Evolutionary conservation across 1,140 invertebrate genomes (phyloP).

Genomic region (Globodera rostochiensis): DNA sequence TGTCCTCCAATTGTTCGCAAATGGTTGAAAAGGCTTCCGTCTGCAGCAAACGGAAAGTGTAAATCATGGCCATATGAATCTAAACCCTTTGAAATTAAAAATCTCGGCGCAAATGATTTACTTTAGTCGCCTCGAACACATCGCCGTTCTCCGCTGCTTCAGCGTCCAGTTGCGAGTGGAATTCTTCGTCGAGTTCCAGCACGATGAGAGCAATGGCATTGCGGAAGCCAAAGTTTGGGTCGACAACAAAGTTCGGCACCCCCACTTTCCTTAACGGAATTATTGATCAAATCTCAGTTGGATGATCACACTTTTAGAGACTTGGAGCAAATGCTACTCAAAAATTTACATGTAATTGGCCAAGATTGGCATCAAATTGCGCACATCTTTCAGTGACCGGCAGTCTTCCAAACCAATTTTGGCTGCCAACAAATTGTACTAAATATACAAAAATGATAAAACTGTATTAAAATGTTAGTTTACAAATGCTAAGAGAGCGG

Average conservation of each 20-base stretch:
- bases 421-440: slow-evolving; percentile 11
- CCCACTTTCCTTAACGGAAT: neutral
- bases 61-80: neutral
- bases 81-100: neutral
- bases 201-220: neutral
- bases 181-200: neutral
- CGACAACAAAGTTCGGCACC: neutral
- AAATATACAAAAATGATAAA: slow-evolving; percentile 1
- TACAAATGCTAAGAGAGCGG: neutral
- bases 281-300: neutral
- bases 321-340: neutral
- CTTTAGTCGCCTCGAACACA: neutral
- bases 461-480: neutral
- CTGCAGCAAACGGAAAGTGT: slow-evolving; percentile 9
- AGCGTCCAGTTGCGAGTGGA: neutral
- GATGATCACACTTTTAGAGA: too few relatives aligned
- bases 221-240: neutral
- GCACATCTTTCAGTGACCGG: neutral
- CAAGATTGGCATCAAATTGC: slow-evolving; percentile 15
- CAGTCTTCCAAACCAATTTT: slow-evolving; percentile 11
- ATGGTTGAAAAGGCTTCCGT: neutral
- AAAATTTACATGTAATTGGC: slow-evolving; percentile 5
- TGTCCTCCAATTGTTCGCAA: slow-evolving; percentile 4
- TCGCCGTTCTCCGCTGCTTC: neutral
- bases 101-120: neutral